Base-by-base conservation (phyloP, 2,888 invertebrate genomes). In the Drosophila hamatofila region DNA sequence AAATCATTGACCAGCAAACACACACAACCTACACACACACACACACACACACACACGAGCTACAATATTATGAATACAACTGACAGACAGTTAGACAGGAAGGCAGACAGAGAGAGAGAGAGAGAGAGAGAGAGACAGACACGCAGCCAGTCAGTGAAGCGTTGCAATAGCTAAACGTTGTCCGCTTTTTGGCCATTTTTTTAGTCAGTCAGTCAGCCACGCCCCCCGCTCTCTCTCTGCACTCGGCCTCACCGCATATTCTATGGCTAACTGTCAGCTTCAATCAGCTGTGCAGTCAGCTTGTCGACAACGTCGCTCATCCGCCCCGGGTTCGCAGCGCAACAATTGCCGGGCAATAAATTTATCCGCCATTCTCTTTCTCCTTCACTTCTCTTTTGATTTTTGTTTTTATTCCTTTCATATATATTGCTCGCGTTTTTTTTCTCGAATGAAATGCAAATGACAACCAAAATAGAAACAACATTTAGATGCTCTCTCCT, bases 301-400 rank as follows among this genome's bases (percentile, higher is more conserved):
- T 51, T 74, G 70, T 78, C 72, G 44, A 61, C 66, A 66, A 48
- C 57, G 39, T 72, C 62, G 57, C 81, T 73, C 80, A 85, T 85
- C 58, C 83, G 83, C 78, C 71, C 67, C 66, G 72, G 78, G 67
- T 72, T 61, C 68, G 63, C 71, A 66, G 59, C 68, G 76, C 72
- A 78, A 70, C 80, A 78, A 75, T 86, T 79, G 76, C 51, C 54
- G 60, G 68, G 78, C 88, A 81, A 86, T 88, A 81, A 83, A 88
- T 88, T 86, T 81, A 80, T 76, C n/a, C 80, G 78, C 78, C 74
- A 72, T 68, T 72, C 64, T 60, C 23, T 52, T 52, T 23, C 51
- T 21, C 5, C 51, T 16, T n/a, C n/a, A n/a, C n/a, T 16, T 33
- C 14, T 3, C 3, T 21, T 35, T 52, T 27, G 42, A n/a, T 35